Conservation (phyloP, 92 coral and sea anemone species). For the Porites rus region DNA sequence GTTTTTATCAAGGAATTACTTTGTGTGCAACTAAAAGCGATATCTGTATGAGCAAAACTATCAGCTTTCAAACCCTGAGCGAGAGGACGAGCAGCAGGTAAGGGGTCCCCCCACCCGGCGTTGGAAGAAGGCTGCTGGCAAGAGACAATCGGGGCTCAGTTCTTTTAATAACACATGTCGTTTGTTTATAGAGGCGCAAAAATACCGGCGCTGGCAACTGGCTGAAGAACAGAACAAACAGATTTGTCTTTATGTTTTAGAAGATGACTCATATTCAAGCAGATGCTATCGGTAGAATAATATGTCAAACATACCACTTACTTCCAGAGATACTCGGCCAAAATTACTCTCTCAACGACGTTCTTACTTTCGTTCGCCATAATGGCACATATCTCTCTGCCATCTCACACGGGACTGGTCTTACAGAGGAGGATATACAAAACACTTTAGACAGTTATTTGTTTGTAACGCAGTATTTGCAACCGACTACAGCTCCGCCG, state of each 20-base stretch:
- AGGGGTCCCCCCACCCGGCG: too few relatives aligned
- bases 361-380: neutral
- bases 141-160: too few relatives aligned
- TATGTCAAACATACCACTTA: neutral
- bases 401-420: constrained; percentile 22
- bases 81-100: too few relatives aligned
- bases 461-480: neutral
- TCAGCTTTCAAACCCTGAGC: too few relatives aligned
- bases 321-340: constrained; percentile 4
- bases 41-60: too few relatives aligned
- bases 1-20: too few relatives aligned
- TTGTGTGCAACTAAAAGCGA: too few relatives aligned
- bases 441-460: constrained; percentile 17
- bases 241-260: neutral
- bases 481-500: neutral
- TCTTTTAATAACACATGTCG: too few relatives aligned
- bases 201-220: too few relatives aligned
- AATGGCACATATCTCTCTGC: neutral
- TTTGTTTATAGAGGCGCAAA: too few relatives aligned
- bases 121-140: too few relatives aligned
- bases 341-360: constrained; percentile 20
- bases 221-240: neutral
- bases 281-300: constrained; percentile 14
- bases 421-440: neutral
- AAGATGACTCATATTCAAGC: constrained; percentile 22